Percentiles rank a stretch among this genome's conserved stretches.
These are phyloP conservation scores for Aspidiotus destructor DNA, from an alignment of 2,888 invertebrate genomes.

Conservation along the genomic window DNA sequence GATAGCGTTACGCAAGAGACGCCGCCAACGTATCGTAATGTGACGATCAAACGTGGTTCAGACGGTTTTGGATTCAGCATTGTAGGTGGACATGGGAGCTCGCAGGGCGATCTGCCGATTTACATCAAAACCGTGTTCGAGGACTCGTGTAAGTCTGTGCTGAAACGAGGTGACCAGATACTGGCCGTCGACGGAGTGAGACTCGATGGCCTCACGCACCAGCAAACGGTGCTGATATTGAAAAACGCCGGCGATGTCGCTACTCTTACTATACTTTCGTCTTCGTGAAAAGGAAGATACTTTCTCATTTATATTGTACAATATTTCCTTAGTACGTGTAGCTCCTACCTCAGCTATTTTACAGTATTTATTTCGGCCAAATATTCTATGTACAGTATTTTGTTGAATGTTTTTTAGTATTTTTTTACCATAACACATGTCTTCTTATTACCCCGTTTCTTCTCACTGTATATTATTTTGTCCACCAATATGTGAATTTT, in stretches of 20 bases:
- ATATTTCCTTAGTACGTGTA: background rate
- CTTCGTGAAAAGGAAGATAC: background rate
- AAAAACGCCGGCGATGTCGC: conserved; percentile 47
- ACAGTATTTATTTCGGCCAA: no score
- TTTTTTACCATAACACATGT: no score
- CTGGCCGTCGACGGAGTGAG: conserved; percentile 43
- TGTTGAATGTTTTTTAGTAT: no score
- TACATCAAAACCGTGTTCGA: conserved; percentile 46
- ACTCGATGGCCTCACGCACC: conserved; percentile 43
- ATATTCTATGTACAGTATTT: no score
- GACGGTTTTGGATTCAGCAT: conserved; percentile 51
- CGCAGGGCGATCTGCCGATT: conserved; percentile 49
- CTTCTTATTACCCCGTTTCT: no score
- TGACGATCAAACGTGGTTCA: conserved; percentile 45
- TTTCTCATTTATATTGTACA: no score
- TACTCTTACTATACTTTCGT: conserved; percentile 41
- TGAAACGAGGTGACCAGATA: conserved; percentile 44
- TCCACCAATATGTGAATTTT: no score
- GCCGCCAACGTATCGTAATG: conserved; percentile 37
- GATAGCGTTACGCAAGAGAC: conserved; percentile 29
- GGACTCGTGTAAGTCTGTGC: conserved; percentile 41
- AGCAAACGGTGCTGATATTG: conserved; percentile 44
- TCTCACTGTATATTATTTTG: no score
- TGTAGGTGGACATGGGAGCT: conserved; percentile 47
- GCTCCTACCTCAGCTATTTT: no score